Base-by-base conservation (phyloP, 2,113 vertebrate genomes). In the Lagopus leucura region DNA sequence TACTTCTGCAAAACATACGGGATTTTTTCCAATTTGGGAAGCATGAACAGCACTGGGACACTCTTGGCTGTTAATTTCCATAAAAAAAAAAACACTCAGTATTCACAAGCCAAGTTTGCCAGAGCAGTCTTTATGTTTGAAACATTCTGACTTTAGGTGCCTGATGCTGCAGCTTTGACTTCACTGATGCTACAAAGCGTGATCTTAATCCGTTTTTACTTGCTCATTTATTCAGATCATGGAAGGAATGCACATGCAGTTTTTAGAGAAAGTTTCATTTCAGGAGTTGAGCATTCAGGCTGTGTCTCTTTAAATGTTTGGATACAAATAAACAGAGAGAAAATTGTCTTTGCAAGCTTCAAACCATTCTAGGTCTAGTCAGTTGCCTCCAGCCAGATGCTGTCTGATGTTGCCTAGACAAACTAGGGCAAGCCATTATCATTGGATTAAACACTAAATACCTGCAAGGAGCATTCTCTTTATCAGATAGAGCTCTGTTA, bases 391-490 rank as follows among this genome's bases (percentile, higher is more conserved):
- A 96, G 94, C 90, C 86, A 94, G 64, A 85, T 67, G 63, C 89
- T 94, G 81, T 92, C 91, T 94, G 91, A 80, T 95, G 89, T 87
- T 94, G 70, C 93, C 80, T 96, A 85, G 90, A 90, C 82, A 96
- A 92, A 96, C 71, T 87, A 81, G 80, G 88, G 90, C 90, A 92
- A 93, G 86, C 86, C 40, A 85, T 97, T 97, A 95, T 95, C 94
- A 30, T 75, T 86, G 88, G 94, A 97, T 97, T 97, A 97, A 96
- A 90, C 75, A 91, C 92, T 96, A 96, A 97, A 97, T 95, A 97
- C 94, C 96, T 91, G 79, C 90, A 77, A 96, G 94, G 91, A 96
- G 88, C 83, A 70, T 94, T 89, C 86, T 82, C 25, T 89, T 91
- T 85, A 96, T 97, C 97, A 93, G 97, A 97, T 96, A 92, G 72